Base-by-base conservation (phyloP, 2,113 vertebrate species). In the Oreotrochilus melanogaster region DNA sequence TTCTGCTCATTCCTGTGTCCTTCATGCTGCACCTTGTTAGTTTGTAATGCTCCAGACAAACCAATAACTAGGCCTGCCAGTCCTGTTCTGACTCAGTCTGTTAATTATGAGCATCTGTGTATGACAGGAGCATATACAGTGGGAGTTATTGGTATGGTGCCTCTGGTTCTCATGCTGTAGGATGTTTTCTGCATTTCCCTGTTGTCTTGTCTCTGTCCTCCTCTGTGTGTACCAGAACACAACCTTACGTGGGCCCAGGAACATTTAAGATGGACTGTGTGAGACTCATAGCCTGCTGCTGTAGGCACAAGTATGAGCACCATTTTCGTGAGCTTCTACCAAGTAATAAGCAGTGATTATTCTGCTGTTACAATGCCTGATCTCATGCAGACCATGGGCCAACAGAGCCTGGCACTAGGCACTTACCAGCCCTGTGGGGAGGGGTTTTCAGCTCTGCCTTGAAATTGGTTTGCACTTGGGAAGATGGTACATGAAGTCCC, bases 141-240 rank as follows among this genome's bases (percentile, higher is more conserved):
- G 96, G 97, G 74, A 98, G 98, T 17, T 97, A 97, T 16, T 94
- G 98, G 71, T 96, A 96, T 95, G 85, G 97, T 45, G 93, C 96
- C 92, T 96, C 98, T 83, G 95, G 95, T 88, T 98, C 98, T 70
- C 97, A 89, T 3, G 97, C 98, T 96, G 98, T 99, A 98, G 99
- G 99, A 95, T 53, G 14, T 79, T 94, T 93, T 79, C 18, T 47
- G 35, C 67, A 18, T 86, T 78, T 89, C 67, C 88, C 72, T 42
- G 22, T 70, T 75, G 60, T 47, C 65, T 51, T 61, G 30, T 51
- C 75, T 48, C 73, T 60, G 74, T 76, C 64, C 37, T 56, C 30
- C 51, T 35, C 33, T 10, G 5, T 67, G 37, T 67, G 56, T 33
- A 31, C 53, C 57, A 39, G 54, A 48, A 81, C 58, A 19, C 45